A percentile compares a stretch with the other conserved stretches of the same genome.
Conservation (phyloP, 2,797 vertebrate species). For the Semaprochilodus insignis region DNA sequence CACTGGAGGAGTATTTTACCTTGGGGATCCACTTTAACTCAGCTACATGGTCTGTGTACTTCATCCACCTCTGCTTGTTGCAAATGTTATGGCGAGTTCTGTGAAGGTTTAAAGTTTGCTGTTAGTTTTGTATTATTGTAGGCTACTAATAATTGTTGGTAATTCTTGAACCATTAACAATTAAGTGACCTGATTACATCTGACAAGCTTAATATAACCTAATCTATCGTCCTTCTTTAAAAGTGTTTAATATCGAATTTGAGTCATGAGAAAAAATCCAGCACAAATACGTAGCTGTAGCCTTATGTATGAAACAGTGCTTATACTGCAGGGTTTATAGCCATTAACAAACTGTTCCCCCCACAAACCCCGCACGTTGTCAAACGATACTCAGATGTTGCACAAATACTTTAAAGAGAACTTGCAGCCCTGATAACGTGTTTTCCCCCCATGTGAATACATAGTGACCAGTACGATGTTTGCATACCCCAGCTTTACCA, state of each 20-base stretch:
- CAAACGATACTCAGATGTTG: neutral
- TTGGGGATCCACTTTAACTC: no score
- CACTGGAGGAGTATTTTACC: no score
- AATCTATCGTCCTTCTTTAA: neutral
- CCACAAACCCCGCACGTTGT: neutral
- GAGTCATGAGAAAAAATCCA: neutral
- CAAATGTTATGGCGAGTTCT: neutral
- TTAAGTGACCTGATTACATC: neutral
- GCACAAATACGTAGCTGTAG: neutral
- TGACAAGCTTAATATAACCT: neutral
- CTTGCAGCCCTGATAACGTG: neutral
- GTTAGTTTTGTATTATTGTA: neutral
- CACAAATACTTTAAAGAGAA: neutral
- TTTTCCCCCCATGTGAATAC: conserved; percentile 4
- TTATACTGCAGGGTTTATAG: neutral
- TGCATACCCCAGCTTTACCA: conserved; percentile 17
- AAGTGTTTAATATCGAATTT: neutral
- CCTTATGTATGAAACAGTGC: neutral
- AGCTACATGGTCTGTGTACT: no score
- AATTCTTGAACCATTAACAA: neutral
- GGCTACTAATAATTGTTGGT: neutral
- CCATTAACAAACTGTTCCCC: neutral
- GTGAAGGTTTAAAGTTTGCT: neutral
- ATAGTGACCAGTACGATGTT: conserved; percentile 10
- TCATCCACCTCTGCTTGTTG: no score